Percentiles rank a stretch among this genome's conserved stretches.
These are phyloP conservation scores for Mionectes olivaceus DNA, from an alignment of 2,797 vertebrate genomes.

Conservation along the genomic window DNA sequence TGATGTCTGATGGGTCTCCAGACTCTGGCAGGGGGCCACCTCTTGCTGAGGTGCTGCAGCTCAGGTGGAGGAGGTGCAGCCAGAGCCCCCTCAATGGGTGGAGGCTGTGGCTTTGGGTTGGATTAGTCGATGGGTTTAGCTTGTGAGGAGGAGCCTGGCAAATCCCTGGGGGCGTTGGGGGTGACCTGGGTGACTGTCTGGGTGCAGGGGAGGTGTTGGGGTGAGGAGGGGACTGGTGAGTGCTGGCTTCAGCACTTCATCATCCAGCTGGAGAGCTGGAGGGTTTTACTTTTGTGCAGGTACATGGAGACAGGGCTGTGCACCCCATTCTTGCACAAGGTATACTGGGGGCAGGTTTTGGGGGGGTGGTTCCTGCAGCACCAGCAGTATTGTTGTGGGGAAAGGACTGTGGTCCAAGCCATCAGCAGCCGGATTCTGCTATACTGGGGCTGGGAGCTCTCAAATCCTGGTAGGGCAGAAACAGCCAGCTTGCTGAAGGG, in stretches of 20 bases:
- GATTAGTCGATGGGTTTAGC: background rate
- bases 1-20: background rate
- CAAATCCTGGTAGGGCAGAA: background rate
- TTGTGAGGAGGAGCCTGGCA: background rate
- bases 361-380: background rate
- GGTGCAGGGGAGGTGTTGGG: background rate
- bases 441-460: background rate
- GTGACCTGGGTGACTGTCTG: background rate
- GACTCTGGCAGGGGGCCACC: accelerated
- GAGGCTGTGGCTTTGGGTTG: background rate
- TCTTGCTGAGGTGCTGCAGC: background rate
- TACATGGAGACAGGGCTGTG: background rate
- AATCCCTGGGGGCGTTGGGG: background rate
- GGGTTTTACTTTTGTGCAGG: background rate
- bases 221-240: background rate
- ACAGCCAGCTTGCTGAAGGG: background rate
- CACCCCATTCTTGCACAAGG: accelerated
- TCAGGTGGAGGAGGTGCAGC: background rate
- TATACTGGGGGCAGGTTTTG: accelerated
- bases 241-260: background rate
- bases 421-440: background rate
- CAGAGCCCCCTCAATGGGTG: accelerated
- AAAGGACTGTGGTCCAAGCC: background rate
- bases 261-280: background rate
- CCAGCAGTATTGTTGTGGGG: background rate